Evolutionary conservation across 2,888 invertebrate genomes (phyloP).

Genomic region (Drosophila birchii): DNA sequence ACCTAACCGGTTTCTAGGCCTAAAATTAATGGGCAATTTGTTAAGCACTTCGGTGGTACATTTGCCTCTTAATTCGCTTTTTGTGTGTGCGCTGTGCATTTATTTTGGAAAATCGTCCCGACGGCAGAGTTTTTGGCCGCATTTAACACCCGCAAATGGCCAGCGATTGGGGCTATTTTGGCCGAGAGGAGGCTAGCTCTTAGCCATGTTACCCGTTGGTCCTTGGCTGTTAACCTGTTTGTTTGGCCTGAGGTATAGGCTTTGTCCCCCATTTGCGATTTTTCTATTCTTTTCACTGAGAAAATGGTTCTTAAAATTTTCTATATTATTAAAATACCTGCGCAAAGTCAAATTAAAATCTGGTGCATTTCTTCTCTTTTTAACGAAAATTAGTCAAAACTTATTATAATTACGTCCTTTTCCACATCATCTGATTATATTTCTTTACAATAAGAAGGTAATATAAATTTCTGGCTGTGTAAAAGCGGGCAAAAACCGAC

Average conservation of each 20-base stretch:
- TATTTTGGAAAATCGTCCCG: constrained; percentile 29
- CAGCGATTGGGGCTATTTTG: constrained; percentile 21
- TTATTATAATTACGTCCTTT: background rate
- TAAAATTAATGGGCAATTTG: constrained; percentile 29
- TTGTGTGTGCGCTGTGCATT: constrained; percentile 13
- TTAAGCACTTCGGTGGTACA: constrained; percentile 16
- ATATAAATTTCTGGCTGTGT: constrained; percentile 2
- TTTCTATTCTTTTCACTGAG: background rate
- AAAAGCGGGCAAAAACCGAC: background rate
- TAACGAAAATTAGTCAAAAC: background rate
- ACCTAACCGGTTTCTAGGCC: constrained; percentile 28
- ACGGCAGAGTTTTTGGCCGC: constrained; percentile 50
- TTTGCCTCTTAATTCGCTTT: constrained; percentile 27
- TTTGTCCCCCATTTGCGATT: background rate
- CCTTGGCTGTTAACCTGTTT: constrained; percentile 1
- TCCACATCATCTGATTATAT: background rate
- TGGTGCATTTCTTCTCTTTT: background rate
- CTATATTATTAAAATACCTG: background rate
- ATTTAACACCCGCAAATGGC: constrained; percentile 70
- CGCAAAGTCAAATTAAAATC: background rate
- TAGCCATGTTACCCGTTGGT: background rate
- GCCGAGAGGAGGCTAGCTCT: background rate
- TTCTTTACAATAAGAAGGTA: background rate
- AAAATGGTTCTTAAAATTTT: background rate
- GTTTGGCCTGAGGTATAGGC: constrained; percentile 5